A percentile compares a stretch with the other conserved stretches of the same genome.
Evolutionary conservation across 1,140 invertebrate species (phyloP).

Genomic region (Lithobius niger): DNA sequence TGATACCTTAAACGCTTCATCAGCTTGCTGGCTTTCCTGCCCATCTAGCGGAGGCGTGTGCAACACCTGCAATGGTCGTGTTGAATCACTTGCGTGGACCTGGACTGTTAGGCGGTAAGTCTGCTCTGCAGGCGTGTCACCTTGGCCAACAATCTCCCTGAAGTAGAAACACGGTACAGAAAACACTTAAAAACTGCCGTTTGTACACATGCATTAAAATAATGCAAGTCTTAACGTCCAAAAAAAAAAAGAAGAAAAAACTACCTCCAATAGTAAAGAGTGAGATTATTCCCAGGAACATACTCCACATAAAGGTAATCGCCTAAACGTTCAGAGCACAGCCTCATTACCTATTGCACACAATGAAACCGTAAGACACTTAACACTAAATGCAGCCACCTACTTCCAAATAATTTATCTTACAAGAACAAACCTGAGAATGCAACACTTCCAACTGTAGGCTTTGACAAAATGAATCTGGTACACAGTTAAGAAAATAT

Average conservation of each 20-base stretch:
- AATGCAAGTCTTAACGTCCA: not conserved
- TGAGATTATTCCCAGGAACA: constrained; percentile 67
- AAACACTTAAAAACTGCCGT: too few relatives aligned
- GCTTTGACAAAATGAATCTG: constrained; percentile 83
- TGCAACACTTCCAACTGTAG: constrained; percentile 89
- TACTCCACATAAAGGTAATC: constrained; percentile 87
- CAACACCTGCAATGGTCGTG: constrained; percentile 64
- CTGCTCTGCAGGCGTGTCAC: constrained; percentile 49
- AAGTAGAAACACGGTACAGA: too few relatives aligned
- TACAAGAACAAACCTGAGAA: too few relatives aligned
- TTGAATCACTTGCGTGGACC: constrained; percentile 67
- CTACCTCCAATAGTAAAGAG: constrained; percentile 86
- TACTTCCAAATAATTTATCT: too few relatives aligned
- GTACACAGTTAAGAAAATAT: too few relatives aligned
- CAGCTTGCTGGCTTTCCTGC: constrained; percentile 38
- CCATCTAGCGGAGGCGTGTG: constrained; percentile 72
- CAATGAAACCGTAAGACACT: too few relatives aligned
- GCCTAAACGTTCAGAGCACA: constrained; percentile 75
- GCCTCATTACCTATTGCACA: constrained; percentile 41
- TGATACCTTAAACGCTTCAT: constrained; percentile 34
- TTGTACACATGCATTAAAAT: too few relatives aligned
- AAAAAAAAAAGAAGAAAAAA: not conserved
- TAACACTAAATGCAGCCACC: constrained; percentile 1
- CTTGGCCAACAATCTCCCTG: constrained; percentile 22
- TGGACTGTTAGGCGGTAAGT: constrained; percentile 78